Evolutionary conservation across 2,113 vertebrate genomes (phyloP), one percentile per base, ranked within the genome.

Genomic region (Lamprologus sp.): DNA sequence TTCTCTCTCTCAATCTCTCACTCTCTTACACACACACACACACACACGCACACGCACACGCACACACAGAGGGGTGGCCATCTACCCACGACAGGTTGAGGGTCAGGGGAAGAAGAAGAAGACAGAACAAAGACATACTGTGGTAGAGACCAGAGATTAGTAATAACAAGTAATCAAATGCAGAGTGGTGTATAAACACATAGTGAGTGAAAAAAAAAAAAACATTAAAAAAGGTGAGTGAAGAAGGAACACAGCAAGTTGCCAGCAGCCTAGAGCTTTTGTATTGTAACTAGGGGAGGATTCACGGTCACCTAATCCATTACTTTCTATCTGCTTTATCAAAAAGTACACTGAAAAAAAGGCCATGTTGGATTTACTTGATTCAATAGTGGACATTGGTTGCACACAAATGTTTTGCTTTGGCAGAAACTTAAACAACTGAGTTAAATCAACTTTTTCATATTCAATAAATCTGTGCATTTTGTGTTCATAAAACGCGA

Each of bases 401-500:
- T 19, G 47, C 14, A 47, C 45, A 47, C 45, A 47, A 47, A 47
- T 15, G 45, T 47, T 47, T 47, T 47, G 45, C 14, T 47, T 47
- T 47, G 14, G 42, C 42, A 15, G 42, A 47, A 47, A 47, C 42
- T 0, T 47, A 47, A 47, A 47, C 42, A 47, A 47, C 13, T 2
- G 13, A 15, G 42, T 45, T 45, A 15, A 45, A 4, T 37, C 35
- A 37, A 45, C 42, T 15, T 45, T 15, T 45, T 45, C 3, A 45
- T 45, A 45, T 15, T 45, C 13, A 45, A 15, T 45, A 45, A 45
- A 15, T 0, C 13, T 45, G 42, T 45, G 42, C 13, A 45, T 45
- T 45, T 45, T 45, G 13, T 45, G 14, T 47, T 47, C 45, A 47
- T 15, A 15, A 47, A 47, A 47, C 14, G 0, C 3, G 0, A 15